A percentile compares a stretch with the other conserved stretches of the same genome.
These are phyloP conservation scores for Girardia tigrina DNA, from an alignment of 2,888 invertebrate genomes.

Conservation along the genomic window DNA sequence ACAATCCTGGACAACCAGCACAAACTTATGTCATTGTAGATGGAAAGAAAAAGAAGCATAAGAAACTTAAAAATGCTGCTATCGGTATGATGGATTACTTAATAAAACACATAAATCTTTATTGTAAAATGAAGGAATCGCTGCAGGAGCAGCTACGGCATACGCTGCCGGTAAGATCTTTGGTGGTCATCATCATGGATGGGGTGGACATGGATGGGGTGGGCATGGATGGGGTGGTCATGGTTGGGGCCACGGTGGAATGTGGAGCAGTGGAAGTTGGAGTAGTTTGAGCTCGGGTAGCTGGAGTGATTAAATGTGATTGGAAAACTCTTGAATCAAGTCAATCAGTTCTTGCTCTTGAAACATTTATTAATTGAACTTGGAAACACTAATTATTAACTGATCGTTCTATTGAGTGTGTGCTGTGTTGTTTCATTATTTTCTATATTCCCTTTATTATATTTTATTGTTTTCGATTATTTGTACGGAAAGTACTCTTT, in stretches of 20 bases:
- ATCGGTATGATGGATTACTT: too few relatives aligned
- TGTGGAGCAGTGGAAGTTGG: neutral
- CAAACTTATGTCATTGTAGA: slow-evolving; percentile 3
- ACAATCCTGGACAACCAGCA: slow-evolving; percentile 17
- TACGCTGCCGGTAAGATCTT: neutral
- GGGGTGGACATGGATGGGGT: neutral
- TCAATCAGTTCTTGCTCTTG: too few relatives aligned
- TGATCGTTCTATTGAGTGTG: too few relatives aligned
- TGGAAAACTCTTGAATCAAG: too few relatives aligned
- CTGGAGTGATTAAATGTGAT: neutral
- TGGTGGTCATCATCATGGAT: slow-evolving; percentile 16
- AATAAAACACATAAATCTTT: neutral
- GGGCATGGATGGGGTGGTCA: neutral
- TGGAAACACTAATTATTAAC: too few relatives aligned
- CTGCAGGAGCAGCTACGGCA: neutral
- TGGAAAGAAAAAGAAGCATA: neutral
- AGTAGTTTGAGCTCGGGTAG: slow-evolving; percentile 7
- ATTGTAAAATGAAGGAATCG: neutral
- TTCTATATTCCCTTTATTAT: too few relatives aligned
- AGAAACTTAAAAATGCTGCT: neutral
- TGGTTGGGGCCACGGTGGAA: neutral
- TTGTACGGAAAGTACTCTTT: too few relatives aligned
- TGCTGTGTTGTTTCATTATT: too few relatives aligned
- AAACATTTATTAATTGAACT: too few relatives aligned
- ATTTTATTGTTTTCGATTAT: too few relatives aligned